Evolutionary conservation across 2,888 invertebrate species (phyloP).

Genomic region (Pammene aurita): DNA sequence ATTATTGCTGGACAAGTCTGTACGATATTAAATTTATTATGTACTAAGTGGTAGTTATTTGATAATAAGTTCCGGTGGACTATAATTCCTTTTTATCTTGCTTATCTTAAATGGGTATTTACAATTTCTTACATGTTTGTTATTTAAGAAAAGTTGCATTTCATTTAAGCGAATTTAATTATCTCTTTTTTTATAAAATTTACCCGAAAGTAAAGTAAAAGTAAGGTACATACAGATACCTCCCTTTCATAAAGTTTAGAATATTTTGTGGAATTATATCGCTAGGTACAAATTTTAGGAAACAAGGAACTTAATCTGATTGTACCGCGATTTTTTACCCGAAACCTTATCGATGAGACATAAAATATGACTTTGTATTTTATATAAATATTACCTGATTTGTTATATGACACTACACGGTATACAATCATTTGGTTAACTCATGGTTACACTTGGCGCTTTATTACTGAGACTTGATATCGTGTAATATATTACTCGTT

Average conservation of each 20-base stretch:
- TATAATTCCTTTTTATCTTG: conserved; percentile 44
- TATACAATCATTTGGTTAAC: neutral
- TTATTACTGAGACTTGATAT: neutral
- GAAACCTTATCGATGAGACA: conserved; percentile 6
- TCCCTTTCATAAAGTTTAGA: conserved; percentile 26
- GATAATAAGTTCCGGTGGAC: conserved; percentile 26
- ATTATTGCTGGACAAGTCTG: conserved; percentile 43
- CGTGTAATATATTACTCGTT: neutral
- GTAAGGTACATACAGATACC: too few relatives aligned
- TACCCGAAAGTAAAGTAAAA: conserved; percentile 10
- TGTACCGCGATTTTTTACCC: conserved; percentile 14
- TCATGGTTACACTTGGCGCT: neutral
- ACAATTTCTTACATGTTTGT: conserved; percentile 44
- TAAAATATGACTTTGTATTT: neutral
- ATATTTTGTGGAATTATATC: conserved; percentile 36
- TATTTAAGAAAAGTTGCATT: conserved; percentile 28
- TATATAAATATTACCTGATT: conserved; percentile 11
- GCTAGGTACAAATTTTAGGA: conserved; percentile 34
- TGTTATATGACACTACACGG: conserved; percentile 7
- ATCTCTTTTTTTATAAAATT: conserved; percentile 5
- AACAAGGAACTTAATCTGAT: conserved; percentile 17
- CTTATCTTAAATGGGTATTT: conserved; percentile 52
- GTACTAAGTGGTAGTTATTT: conserved; percentile 42
- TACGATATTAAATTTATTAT: conserved; percentile 42
- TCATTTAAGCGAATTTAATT: conserved; percentile 23